Base-by-base conservation (phyloP, 2,888 invertebrate genomes). In the Harpalus rubripes region DNA sequence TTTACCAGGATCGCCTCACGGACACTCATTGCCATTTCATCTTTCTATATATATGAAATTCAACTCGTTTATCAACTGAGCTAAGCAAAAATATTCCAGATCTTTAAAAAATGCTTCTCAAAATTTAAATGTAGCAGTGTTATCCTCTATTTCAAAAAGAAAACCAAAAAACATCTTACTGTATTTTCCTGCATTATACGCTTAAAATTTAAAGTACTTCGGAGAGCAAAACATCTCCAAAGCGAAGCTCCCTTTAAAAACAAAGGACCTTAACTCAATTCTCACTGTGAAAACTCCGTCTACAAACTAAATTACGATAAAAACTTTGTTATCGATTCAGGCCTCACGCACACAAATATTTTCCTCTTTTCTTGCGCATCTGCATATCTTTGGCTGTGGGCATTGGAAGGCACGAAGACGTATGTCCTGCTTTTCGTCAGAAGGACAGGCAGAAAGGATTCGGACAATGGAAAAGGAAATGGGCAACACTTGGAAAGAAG, bases 401-500 rank as follows among this genome's bases (percentile, higher is more conserved):
- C n/a, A 65, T n/a, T 26, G 26, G 39, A 32, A 32, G 39, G 12
- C 65, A 26, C 5, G 65, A 65, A 32, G 65, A 65, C 65, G 65
- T 65, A 65, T 15, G 39, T 65, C 65, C n/a, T n/a, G 32, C 65
- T 65, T 65, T 65, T n/a, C 22, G 22, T 58, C n/a, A 12, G 65
- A 10, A 39, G 32, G 65, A 65, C 65, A 65, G 65, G 32, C 12
- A n/a, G 65, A 65, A 32, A 32, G 44, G 44, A 1, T 65, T 32
- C 65, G 65, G 32, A 65, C 65, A 65, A 65, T 65, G 65, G n/a
- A 6, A n/a, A 12, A 65, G 65, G 65, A 65, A 65, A 65, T 65
- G 65, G 65, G 12, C 65, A 65, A 65, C 65, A 26, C n/a, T 15
- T 32, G 65, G 32, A 32, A 22, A 1, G 22, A 22, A 22, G 65